Conservation (phyloP, 2,888 invertebrate species). For the Synanthedon andrenaeformis region DNA sequence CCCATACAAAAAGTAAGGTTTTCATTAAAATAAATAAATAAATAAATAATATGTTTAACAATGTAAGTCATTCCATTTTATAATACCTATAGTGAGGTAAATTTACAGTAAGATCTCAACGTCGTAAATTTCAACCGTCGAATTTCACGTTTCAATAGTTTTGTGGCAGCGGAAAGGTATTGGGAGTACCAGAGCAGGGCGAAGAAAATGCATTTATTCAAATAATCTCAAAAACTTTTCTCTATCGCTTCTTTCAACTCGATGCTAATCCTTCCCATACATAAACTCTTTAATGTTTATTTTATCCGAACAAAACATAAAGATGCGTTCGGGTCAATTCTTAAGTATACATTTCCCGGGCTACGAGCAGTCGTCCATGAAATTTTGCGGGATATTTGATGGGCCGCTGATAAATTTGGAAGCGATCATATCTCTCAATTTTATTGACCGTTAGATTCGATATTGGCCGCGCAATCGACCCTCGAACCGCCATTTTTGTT, state of each 20-base stretch:
- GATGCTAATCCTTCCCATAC: not conserved
- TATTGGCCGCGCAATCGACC: conserved; percentile 22
- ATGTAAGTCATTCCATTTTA: not conserved
- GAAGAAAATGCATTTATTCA: conserved; percentile 3
- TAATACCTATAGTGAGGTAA: not conserved
- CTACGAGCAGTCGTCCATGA: conserved; percentile 22
- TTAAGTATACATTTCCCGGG: conserved; percentile 19
- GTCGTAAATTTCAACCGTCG: conserved; percentile 30
- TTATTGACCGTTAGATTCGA: conserved; percentile 45
- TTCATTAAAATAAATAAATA: no score
- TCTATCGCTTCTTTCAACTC: not conserved
- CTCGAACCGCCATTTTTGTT: conserved; percentile 14
- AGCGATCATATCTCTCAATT: conserved; percentile 40
- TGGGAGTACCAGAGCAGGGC: not conserved
- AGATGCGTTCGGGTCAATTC: conserved; percentile 14
- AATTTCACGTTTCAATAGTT: conserved; percentile 30
- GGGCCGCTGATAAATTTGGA: conserved; percentile 34
- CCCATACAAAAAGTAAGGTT: no score
- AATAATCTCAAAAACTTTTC: not conserved
- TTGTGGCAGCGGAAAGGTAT: conserved; percentile 6
- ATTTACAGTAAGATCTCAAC: not conserved
- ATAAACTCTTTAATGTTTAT: not conserved
- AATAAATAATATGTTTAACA: no score
- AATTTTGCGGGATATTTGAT: conserved; percentile 33
- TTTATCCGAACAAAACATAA: conserved; percentile 4